Conservation (phyloP, 1,140 invertebrate genomes). For the Ceratosolen fusciceps region DNA sequence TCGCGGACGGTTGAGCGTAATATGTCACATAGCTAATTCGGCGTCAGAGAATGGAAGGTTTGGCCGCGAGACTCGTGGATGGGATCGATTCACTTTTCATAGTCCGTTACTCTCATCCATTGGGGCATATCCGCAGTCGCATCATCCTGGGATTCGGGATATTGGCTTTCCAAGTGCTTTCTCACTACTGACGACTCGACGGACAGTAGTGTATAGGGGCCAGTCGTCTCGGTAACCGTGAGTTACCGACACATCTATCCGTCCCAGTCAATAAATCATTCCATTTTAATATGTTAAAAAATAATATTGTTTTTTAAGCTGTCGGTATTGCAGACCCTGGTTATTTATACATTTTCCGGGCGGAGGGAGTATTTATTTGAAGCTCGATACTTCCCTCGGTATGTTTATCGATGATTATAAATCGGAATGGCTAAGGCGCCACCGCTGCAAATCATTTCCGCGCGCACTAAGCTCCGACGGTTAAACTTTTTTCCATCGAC, state of each 20-base stretch:
- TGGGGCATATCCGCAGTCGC: slow-evolving; percentile 3
- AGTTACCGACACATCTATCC: not conserved
- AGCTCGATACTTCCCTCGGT: no score
- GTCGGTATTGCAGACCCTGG: no score
- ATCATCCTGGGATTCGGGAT: slow-evolving; percentile 19
- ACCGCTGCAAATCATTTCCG: no score
- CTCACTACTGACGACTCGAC: not conserved
- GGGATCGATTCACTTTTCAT: slow-evolving; percentile 8
- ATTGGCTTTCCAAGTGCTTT: slow-evolving; percentile 7
- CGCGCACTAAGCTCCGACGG: no score
- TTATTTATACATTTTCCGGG: no score
- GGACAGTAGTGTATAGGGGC: not conserved
- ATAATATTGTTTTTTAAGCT: no score
- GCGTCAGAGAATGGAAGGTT: slow-evolving; percentile 4
- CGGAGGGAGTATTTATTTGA: no score
- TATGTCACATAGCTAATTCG: slow-evolving; percentile 42
- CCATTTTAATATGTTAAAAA: not conserved
- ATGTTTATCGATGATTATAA: no score
- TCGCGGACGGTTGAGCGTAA: slow-evolving; percentile 23
- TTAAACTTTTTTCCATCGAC: no score
- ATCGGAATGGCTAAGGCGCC: no score
- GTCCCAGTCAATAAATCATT: not conserved
- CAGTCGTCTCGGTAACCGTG: not conserved
- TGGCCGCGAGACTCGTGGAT: not conserved
- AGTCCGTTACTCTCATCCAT: not conserved